These are phyloP conservation scores for Prunella himalayana DNA, from an alignment of 2,113 vertebrate genomes.

Conservation along the genomic window DNA sequence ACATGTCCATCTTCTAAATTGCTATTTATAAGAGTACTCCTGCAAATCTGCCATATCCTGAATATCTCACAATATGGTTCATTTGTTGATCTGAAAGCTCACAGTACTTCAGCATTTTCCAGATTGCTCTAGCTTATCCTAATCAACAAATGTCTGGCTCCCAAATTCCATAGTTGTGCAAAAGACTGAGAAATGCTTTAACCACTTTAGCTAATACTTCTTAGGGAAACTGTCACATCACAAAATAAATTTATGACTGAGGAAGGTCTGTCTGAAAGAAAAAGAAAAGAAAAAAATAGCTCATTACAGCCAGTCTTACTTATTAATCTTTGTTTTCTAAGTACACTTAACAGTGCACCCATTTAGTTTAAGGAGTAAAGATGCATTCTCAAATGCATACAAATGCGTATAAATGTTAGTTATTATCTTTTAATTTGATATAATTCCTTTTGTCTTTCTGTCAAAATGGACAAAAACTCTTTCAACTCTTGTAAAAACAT, in stretches of 20 bases:
- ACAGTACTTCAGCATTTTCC: not conserved
- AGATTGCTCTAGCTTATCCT: not conserved
- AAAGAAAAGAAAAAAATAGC: not conserved
- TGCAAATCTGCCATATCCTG: not conserved
- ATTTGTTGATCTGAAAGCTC: not conserved
- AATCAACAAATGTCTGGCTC: not conserved
- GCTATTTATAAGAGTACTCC: not conserved
- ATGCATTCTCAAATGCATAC: not conserved
- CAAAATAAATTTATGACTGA: not conserved
- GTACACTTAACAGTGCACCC: not conserved
- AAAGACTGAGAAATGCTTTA: not conserved
- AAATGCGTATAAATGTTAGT: not conserved
- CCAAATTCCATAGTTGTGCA: not conserved
- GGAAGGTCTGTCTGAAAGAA: not conserved
- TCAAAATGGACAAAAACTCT: not conserved
- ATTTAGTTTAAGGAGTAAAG: not conserved
- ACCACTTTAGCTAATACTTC: not conserved
- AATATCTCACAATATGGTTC: not conserved
- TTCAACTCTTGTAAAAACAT: not conserved
- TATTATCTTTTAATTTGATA: not conserved
- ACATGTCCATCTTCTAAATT: not conserved
- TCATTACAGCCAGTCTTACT: not conserved
- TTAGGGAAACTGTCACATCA: not conserved
- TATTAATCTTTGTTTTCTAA: not conserved
- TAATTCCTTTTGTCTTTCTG: not conserved